phyloP scores from a whole-genome alignment of 2,888 invertebrate species.

The Phaonia tiefii region DNA sequence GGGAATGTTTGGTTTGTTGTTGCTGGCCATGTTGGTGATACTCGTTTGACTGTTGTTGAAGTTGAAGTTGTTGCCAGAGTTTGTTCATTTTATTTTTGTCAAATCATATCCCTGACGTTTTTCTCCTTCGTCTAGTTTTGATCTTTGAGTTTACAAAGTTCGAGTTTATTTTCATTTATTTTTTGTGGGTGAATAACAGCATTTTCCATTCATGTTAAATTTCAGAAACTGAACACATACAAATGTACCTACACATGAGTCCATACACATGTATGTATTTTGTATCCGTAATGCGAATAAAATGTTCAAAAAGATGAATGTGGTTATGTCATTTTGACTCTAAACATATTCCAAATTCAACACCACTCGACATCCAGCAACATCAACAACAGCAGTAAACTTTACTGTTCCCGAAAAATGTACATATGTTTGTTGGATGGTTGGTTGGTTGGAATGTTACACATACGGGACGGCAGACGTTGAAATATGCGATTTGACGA shows the following conservation, averaged over 20 bases:
- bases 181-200: constrained; percentile 40
- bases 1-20: constrained; percentile 32
- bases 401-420: constrained; percentile 6
- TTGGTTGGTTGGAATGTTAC: constrained; percentile 30
- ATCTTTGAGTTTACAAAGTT: not conserved
- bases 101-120: not conserved
- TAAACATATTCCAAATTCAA: constrained; percentile 3
- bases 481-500: constrained; percentile 12
- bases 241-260: not conserved
- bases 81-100: constrained; percentile 23
- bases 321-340: constrained; percentile 43
- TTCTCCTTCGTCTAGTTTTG: not conserved
- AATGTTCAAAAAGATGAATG: constrained; percentile 44
- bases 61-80: too few relatives aligned
- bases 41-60: not conserved
- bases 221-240: not conserved
- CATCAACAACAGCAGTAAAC: constrained; percentile 13
- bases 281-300: constrained; percentile 31
- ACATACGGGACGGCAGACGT: constrained; percentile 5
- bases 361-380: constrained; percentile 14
- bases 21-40: not conserved
- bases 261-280: not conserved
- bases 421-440: too few relatives aligned
- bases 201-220: constrained; percentile 31
- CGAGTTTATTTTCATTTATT: too few relatives aligned